phyloP scores from a whole-genome alignment of 2,797 vertebrate genomes.

The Danio kyathit region DNA sequence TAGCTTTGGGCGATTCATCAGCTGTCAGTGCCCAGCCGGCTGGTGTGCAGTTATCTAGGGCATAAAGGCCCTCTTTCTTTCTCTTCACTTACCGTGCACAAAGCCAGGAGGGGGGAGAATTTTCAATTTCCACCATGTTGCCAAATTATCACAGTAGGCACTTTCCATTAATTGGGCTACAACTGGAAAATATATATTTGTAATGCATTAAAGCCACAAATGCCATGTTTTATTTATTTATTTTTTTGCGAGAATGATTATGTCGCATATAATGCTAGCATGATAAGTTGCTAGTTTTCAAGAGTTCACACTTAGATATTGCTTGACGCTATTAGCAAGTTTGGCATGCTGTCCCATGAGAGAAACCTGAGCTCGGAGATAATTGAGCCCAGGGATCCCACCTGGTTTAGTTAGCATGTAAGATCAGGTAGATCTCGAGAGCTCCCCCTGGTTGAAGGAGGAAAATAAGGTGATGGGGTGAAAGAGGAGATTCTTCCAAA shows the following conservation, averaged over 20 bases:
- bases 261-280: background rate
- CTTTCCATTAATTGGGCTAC: background rate
- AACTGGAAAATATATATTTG: background rate
- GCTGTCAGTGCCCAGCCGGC: slow-evolving; percentile 62
- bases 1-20: slow-evolving; percentile 72
- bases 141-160: slow-evolving; percentile 3
- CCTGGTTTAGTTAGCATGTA: no score
- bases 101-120: background rate
- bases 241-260: background rate
- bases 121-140: background rate
- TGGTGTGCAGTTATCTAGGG: slow-evolving; percentile 60
- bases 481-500: no score
- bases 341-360: no score
- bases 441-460: no score
- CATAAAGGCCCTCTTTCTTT: slow-evolving; percentile 9
- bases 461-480: no score
- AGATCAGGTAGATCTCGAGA: no score
- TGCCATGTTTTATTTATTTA: background rate
- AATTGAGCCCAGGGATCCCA: no score
- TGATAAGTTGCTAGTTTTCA: no score
- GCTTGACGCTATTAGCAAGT: no score
- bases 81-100: background rate
- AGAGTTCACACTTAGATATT: no score
- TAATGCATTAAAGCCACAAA: background rate
- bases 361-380: no score